Base-by-base conservation (phyloP, 2,888 invertebrate species). In the Hirtodrosophila trivittata region DNA sequence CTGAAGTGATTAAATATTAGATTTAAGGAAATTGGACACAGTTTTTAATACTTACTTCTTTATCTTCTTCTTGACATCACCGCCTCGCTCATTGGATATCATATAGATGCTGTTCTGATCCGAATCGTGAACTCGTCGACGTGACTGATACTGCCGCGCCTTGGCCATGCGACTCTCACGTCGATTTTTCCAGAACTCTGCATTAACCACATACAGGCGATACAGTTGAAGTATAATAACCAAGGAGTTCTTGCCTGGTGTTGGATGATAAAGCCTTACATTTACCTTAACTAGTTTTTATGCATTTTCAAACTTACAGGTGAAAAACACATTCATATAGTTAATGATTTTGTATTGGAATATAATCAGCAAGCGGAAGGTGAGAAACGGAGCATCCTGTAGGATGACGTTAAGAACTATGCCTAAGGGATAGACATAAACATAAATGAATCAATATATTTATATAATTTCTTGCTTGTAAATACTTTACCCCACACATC, bases 311-410 rank as follows among this genome's bases (percentile, higher is more conserved):
- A n/a, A 97, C 91, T 97, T 96, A 91, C 97, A 97, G 0, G 97
- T 97, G 91, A 98, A 98, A 91, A 98, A 98, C 13, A 98, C 96
- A 89, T 98, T 98, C 95, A 97, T 97, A 87, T 98, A 97, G 83
- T 96, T 97, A 72, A 97, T 95, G 25, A 98, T 96, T 71, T 94
- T 93, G 89, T 96, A 97, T 83, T 97, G 95, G 7, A 95, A 93
- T 60, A 98, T 97, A 38, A 98, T 94, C 21, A 97, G 92, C 1
- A 98, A 92, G 0, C 97, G 92, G 88, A 97, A 96, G 0, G 95
- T 95, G 5, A 97, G 91, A 90, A 97, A 97, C 0, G 97, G 97
- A 0, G 95, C 96, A 87, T 97, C 97, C 89, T 95, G 94, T 0
- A 97, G 92, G 0, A 95, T 93, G 71, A 97, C 97, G 85, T 97